A percentile compares a stretch with the other conserved stretches of the same genome.
Evolutionary conservation across 1,140 invertebrate genomes (phyloP).

Genomic region (Meloidogyne hapla): DNA sequence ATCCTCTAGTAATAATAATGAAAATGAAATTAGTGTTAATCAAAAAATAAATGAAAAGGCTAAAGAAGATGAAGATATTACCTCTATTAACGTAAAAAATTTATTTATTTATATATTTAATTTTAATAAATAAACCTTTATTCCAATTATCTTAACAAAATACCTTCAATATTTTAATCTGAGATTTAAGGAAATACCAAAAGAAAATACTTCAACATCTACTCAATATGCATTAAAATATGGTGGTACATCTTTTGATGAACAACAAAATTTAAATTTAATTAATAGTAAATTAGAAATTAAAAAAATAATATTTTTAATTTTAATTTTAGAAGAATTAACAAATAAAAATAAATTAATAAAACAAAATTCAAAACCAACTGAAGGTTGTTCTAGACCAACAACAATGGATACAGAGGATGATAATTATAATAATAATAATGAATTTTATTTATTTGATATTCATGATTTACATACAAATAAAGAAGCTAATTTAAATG

Average conservation of each 20-base stretch:
- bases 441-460: not conserved
- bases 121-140: too few species aligned
- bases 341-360: not conserved
- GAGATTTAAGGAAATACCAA: not conserved
- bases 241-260: not conserved
- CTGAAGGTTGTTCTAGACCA: not conserved
- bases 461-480: conserved; percentile 24
- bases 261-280: not conserved
- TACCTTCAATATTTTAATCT: not conserved
- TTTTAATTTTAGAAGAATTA: not conserved
- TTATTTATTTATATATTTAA: not conserved
- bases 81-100: not conserved
- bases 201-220: not conserved
- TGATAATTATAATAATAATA: not conserved
- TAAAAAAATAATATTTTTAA: not conserved
- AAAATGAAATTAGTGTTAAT: not conserved
- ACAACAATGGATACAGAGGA: not conserved
- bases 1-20: not conserved
- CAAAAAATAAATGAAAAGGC: not conserved
- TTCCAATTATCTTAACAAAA: not conserved
- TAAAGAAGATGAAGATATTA: not conserved
- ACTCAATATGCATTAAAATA: conserved; percentile 1
- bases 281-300: not conserved
- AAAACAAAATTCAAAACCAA: not conserved
- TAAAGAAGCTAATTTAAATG: conserved; percentile 29